phyloP scores from a whole-genome alignment of 92 coral and sea anemone species.

The Umimayanthus chanpuru region DNA sequence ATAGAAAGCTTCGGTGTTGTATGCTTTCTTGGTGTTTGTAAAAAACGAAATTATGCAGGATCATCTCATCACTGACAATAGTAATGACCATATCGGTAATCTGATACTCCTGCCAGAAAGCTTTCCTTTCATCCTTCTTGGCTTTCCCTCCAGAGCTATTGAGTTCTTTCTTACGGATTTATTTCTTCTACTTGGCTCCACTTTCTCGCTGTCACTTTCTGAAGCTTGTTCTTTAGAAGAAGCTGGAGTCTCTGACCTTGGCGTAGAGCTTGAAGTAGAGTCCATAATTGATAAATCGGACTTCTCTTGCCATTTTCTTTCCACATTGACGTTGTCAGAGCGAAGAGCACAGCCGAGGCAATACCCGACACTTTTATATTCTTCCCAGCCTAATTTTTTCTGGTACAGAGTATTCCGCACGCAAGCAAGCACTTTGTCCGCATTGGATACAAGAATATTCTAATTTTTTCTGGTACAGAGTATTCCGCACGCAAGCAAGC shows the following conservation, averaged over 20 bases:
- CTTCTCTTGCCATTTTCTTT: too few relatives aligned
- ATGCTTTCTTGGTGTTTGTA: conserved; percentile 65
- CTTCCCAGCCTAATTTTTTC: conserved; percentile 51
- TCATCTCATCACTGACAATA: conserved; percentile 53
- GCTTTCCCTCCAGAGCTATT: not conserved
- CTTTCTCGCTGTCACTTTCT: conserved; percentile 37
- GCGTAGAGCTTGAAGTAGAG: too few relatives aligned
- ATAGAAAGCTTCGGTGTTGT: conserved; percentile 59
- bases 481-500: conserved; percentile 39
- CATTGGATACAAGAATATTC: conserved; percentile 31
- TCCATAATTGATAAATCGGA: too few relatives aligned
- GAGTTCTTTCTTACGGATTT: conserved; percentile 1
- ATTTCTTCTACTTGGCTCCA: conserved; percentile 22
- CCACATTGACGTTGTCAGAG: conserved; percentile 15
- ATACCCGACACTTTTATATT: conserved; percentile 37
- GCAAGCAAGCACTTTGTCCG: conserved; percentile 25
- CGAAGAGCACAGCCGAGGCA: conserved; percentile 39
- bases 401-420: conserved; percentile 40
- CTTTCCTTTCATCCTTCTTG: conserved; percentile 55
- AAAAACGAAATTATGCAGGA: conserved; percentile 52
- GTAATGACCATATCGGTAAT: conserved; percentile 54
- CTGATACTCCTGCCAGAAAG: conserved; percentile 55
- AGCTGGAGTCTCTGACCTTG: too few relatives aligned
- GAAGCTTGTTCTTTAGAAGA: conserved; percentile 36
- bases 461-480: conserved; percentile 42